Conservation (phyloP, 2,888 invertebrate genomes). For the Philaethria dido region DNA sequence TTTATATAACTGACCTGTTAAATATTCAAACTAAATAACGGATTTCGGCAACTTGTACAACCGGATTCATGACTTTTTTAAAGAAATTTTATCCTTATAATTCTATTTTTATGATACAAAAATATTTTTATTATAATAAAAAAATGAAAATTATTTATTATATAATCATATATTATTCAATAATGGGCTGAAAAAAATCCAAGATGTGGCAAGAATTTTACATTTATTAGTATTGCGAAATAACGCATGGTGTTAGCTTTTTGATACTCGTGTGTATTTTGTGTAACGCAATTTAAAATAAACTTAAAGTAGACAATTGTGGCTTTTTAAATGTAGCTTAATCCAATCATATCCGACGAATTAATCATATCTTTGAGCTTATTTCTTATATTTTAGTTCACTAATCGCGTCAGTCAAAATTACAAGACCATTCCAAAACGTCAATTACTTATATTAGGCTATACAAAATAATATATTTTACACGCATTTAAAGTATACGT, state of each 20-base stretch:
- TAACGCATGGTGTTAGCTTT: slow-evolving; percentile 44
- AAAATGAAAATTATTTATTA: slow-evolving; percentile 7
- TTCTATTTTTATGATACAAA: neutral
- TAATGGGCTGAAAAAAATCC: slow-evolving; percentile 17
- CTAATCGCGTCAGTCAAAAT: slow-evolving; percentile 50
- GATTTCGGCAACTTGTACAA: neutral
- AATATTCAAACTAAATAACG: neutral
- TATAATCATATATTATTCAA: neutral
- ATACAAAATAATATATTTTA: slow-evolving; percentile 55
- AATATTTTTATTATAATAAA: neutral
- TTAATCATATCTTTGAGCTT: slow-evolving; percentile 64
- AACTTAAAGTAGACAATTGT: slow-evolving; percentile 22
- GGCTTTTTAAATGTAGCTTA: slow-evolving; percentile 33
- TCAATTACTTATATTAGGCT: slow-evolving; percentile 74
- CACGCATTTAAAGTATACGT: slow-evolving; percentile 54
- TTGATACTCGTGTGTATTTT: slow-evolving; percentile 47
- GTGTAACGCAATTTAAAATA: slow-evolving; percentile 29
- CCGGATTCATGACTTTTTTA: neutral
- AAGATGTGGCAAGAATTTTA: slow-evolving; percentile 34
- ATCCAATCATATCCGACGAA: slow-evolving; percentile 55
- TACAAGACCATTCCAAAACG: slow-evolving; percentile 65
- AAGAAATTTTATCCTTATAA: neutral
- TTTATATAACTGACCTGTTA: neutral
- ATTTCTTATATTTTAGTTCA: slow-evolving; percentile 37
- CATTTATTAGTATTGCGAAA: slow-evolving; percentile 33